A percentile compares a stretch with the other conserved stretches of the same genome.
Evolutionary conservation across 1,140 invertebrate species (phyloP).

Genomic region (Babylonia areolata): DNA sequence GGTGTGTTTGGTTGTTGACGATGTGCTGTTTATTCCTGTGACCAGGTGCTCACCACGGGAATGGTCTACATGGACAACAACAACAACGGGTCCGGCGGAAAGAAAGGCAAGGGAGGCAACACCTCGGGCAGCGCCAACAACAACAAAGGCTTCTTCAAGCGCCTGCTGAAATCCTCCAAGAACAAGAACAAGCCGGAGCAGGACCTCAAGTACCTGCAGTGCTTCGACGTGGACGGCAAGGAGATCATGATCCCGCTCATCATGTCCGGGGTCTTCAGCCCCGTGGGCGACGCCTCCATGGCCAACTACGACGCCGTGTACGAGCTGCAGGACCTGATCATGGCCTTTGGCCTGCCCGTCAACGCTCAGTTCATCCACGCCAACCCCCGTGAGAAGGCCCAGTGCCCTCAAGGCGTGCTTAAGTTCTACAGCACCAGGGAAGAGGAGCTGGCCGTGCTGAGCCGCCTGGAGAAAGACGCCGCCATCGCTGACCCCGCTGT

Average conservation of each 20-base stretch:
- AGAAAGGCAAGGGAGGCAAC: conserved; percentile 21
- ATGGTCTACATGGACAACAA: conserved; percentile 71
- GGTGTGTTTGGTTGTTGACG: not conserved
- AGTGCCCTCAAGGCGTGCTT: conserved; percentile 54
- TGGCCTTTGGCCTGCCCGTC: conserved; percentile 66
- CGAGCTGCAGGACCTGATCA: conserved; percentile 68
- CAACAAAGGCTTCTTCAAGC: conserved; percentile 58
- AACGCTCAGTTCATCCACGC: conserved; percentile 66
- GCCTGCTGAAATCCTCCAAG: conserved; percentile 61
- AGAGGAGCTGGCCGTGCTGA: conserved; percentile 58
- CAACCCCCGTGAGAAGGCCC: conserved; percentile 41
- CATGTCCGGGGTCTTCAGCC: conserved; percentile 71
- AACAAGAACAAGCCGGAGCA: conserved; percentile 59
- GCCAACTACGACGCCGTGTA: conserved; percentile 70
- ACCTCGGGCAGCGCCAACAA: conserved; percentile 62
- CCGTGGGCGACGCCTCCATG: conserved; percentile 61
- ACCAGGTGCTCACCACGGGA: conserved; percentile 60
- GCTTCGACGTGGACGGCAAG: conserved; percentile 58
- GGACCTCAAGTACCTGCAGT: conserved; percentile 71
- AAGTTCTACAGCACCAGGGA: conserved; percentile 59
- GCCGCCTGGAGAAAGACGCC: conserved; percentile 39
- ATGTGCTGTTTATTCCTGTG: not conserved
- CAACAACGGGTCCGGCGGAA: conserved; percentile 39
- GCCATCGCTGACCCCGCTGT: conserved; percentile 38
- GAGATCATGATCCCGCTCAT: conserved; percentile 72